phyloP scores from a whole-genome alignment of 1,140 invertebrate genomes.

The Drosophila guanche region DNA sequence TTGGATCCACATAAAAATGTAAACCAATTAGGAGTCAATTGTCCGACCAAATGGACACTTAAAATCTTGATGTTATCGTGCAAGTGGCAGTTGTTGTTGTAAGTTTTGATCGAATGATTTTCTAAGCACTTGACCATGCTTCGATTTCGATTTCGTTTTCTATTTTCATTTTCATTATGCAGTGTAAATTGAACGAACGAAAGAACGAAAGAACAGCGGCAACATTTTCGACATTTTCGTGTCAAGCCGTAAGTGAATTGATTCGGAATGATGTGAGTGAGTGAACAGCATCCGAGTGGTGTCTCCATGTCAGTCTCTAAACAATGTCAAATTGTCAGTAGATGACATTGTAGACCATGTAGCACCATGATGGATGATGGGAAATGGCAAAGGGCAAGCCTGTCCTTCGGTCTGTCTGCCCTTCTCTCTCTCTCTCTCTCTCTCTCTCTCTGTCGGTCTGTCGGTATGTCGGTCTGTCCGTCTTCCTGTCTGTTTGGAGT shows the following conservation, averaged over 20 bases:
- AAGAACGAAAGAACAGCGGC: no score
- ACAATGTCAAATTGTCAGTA: slow-evolving; percentile 42
- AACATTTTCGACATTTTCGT: no score
- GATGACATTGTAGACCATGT: not conserved
- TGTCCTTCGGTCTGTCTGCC: slow-evolving; percentile 3
- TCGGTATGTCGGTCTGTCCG: not conserved
- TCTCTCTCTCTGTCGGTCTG: not conserved
- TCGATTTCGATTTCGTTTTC: no score
- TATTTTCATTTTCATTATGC: no score
- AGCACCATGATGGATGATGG: slow-evolving; percentile 14
- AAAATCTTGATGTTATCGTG: slow-evolving; percentile 13
- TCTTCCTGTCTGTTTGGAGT: no score
- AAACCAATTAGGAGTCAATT: slow-evolving; percentile 56
- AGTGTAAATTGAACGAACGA: no score
- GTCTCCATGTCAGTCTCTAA: not conserved
- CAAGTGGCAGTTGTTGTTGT: slow-evolving; percentile 6
- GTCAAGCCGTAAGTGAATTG: not conserved
- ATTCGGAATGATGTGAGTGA: not conserved
- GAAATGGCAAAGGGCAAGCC: slow-evolving; percentile 11
- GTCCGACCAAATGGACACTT: slow-evolving; percentile 32
- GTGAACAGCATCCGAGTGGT: not conserved
- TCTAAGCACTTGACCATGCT: no score
- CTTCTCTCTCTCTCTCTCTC: no score
- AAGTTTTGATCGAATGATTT: slow-evolving; percentile 20
- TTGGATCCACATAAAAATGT: not conserved